phyloP scores from a whole-genome alignment of 2,797 vertebrate genomes.

The Gouania willdenowi region DNA sequence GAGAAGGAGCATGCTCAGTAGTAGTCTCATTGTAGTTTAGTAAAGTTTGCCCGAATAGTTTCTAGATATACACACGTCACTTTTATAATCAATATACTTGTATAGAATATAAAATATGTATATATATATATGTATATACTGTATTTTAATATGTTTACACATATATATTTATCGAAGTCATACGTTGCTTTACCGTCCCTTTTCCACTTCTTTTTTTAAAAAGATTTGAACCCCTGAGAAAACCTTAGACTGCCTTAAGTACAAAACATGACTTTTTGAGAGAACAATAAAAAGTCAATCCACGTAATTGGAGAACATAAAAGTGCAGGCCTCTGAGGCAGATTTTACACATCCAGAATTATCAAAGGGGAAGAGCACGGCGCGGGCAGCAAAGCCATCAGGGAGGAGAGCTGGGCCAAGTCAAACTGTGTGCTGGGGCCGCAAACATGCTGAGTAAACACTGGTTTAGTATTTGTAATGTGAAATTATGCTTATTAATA shows the following conservation, averaged over 20 bases:
- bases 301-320: slow-evolving; percentile 40
- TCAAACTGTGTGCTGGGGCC: slow-evolving; percentile 1
- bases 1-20: slow-evolving; percentile 61
- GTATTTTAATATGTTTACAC: slow-evolving; percentile 12
- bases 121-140: slow-evolving; percentile 15
- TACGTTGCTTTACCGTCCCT: slow-evolving; percentile 52
- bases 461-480: too few species aligned
- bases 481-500: too few species aligned
- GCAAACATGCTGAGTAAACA: neutral
- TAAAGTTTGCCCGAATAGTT: slow-evolving; percentile 60
- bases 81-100: slow-evolving; percentile 37
- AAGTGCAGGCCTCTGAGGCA: slow-evolving; percentile 50
- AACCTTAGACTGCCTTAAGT: slow-evolving; percentile 66
- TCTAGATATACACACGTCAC: slow-evolving; percentile 53
- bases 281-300: slow-evolving; percentile 44
- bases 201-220: slow-evolving; percentile 36
- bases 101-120: slow-evolving; percentile 55
- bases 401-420: slow-evolving; percentile 20
- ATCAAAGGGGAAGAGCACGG: slow-evolving; percentile 13
- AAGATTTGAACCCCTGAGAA: slow-evolving; percentile 74
- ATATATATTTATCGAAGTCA: slow-evolving; percentile 53
- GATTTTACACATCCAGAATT: slow-evolving; percentile 33
- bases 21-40: slow-evolving; percentile 59
- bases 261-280: slow-evolving; percentile 68
- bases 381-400: slow-evolving; percentile 21